Evolutionary conservation across 2,797 vertebrate species (phyloP), one percentile per base, ranked within the genome.

Genomic region (Squalus acanthias): DNA sequence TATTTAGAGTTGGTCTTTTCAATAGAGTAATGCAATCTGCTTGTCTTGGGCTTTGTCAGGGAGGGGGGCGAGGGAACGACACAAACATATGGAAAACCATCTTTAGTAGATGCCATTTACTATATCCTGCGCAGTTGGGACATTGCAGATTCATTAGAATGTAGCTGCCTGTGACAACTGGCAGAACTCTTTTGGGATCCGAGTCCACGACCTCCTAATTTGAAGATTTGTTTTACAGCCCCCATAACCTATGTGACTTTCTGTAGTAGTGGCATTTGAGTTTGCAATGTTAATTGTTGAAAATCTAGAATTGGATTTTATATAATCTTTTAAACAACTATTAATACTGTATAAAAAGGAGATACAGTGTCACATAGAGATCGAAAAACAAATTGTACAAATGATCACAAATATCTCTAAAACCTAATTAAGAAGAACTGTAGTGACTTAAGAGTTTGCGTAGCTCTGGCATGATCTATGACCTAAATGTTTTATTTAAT

Each of bases 31-130:
- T 93, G 9, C n/a, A 93, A 69, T 69, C 65, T 50, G 7, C 17
- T 85, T 93, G 8, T 39, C n/a, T 69, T 69, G 65, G 22, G 17
- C 91, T 67, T 93, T 93, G 63, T 10, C 39, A 93, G 39, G 22
- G 53, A 69, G n/a, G 20, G 17, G 39, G 57, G 33, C 39, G n/a
- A 9, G 20, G 39, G 39, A 69, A 93, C 20, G 24, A 22, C n/a
- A 33, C 53, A 93, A 93, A 20, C 17, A 92, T 92, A 20, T 92
- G 63, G 89, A 63, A 92, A 92, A 92, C 50, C 87, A 89, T 89
- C 26, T 89, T 89, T 89, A 60, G 88, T 91, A 46, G 65, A 10
- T 93, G 63, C 63, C 63, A 69, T 93, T 93, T 91, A 63, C 60
- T 63, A 57, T 63, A 91, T 17, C 17, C 33, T 92, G 57, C 13